Percentiles rank a stretch among this genome's conserved stretches.
Evolutionary conservation across 1,140 invertebrate species (phyloP).

Genomic region (Diplogasteroides magnus): DNA sequence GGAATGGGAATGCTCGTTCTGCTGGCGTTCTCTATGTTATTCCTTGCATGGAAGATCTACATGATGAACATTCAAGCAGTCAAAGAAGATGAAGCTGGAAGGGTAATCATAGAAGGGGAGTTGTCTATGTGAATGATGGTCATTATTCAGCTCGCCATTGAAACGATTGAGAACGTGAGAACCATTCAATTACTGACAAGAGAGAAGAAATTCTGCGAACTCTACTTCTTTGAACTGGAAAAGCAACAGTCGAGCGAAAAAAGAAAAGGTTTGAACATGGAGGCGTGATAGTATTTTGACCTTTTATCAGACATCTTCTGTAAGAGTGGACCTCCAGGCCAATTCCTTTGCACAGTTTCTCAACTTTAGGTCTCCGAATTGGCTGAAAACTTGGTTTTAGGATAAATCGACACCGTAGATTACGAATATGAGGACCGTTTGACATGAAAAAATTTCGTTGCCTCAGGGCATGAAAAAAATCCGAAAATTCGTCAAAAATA

Average conservation of each 20-base stretch:
- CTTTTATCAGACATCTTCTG: no score
- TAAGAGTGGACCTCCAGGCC: no score
- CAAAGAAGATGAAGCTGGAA: background rate
- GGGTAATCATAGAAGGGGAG: background rate
- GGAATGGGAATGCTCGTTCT: conserved; percentile 61
- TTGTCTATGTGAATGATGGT: no score
- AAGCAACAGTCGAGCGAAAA: background rate
- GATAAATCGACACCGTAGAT: no score
- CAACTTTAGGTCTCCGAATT: no score
- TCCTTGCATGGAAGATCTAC: conserved; percentile 49
- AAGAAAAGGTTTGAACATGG: background rate
- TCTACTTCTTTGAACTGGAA: background rate
- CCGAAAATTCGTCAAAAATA: no score
- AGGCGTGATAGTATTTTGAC: no score
- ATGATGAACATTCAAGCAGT: background rate
- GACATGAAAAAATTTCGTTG: no score
- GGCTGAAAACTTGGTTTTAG: no score
- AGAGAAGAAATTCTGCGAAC: conserved; percentile 15
- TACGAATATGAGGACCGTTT: no score
- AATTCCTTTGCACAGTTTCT: no score
- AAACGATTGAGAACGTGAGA: conserved; percentile 16
- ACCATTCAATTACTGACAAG: conserved; percentile 17
- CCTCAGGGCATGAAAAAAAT: no score
- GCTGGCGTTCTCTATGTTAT: conserved; percentile 72
- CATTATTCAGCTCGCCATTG: conserved; percentile 16